phyloP scores from a whole-genome alignment of 2,797 vertebrate genomes.

The Scarus forsteni region DNA sequence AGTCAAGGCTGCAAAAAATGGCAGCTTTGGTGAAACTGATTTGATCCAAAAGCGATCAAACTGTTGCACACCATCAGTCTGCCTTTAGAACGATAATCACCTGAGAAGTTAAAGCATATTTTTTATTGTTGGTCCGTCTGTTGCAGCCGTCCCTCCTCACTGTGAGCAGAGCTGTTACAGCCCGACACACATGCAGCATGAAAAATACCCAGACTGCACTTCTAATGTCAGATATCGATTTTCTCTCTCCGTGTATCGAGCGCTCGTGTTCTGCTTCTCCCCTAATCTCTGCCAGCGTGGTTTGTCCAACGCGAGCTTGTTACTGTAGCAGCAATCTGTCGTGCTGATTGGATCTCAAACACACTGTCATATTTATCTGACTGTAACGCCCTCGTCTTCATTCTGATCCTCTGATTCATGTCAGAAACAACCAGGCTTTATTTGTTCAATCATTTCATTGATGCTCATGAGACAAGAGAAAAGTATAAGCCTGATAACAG shows the following conservation, averaged over 20 bases:
- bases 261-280: conserved; percentile 30
- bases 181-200: not conserved
- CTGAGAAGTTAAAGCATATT: too few relatives aligned
- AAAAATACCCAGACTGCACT: conserved; percentile 3
- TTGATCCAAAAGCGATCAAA: too few relatives aligned
- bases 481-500: too few relatives aligned
- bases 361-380: not conserved
- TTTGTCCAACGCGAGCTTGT: conserved; percentile 25
- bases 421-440: too few relatives aligned
- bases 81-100: too few relatives aligned
- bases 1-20: too few relatives aligned
- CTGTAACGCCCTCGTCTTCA: conserved; percentile 6
- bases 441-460: too few relatives aligned
- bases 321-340: conserved; percentile 35
- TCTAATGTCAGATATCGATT: conserved; percentile 48
- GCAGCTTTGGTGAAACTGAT: too few relatives aligned
- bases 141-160: too few relatives aligned
- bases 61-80: not conserved
- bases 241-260: conserved; percentile 32
- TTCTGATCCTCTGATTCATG: too few relatives aligned
- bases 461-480: too few relatives aligned
- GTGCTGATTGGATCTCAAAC: conserved; percentile 25
- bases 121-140: too few relatives aligned
- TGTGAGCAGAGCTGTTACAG: not conserved
- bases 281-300: conserved; percentile 34